A percentile compares a stretch with the other conserved stretches of the same genome.
Conservation (phyloP, 2,113 vertebrate species). For the Caloenas nicobarica region DNA sequence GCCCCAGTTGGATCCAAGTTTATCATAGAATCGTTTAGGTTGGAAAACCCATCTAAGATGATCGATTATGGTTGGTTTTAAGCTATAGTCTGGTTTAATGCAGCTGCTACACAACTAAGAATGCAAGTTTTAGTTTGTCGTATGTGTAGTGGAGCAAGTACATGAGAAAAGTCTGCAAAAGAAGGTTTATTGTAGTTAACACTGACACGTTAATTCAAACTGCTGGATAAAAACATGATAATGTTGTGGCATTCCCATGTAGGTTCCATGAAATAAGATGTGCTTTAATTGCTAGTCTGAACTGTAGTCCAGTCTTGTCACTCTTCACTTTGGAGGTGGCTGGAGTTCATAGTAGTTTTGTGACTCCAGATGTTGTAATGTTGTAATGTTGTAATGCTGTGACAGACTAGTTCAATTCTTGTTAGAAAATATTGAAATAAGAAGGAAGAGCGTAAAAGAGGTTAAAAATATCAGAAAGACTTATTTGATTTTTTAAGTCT, state of each 20-base stretch:
- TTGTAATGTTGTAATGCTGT: neutral
- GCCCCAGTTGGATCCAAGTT: neutral
- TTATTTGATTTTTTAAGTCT: neutral
- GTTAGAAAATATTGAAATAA: neutral
- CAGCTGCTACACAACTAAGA: neutral
- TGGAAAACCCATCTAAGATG: neutral
- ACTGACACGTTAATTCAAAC: neutral
- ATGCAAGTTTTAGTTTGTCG: neutral
- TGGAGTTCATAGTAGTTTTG: neutral
- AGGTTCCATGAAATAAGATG: neutral
- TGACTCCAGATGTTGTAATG: neutral
- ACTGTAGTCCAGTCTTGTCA: neutral
- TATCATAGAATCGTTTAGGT: neutral
- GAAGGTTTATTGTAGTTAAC: neutral
- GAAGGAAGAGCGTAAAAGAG: neutral
- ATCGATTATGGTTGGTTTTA: neutral
- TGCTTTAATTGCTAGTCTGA: neutral
- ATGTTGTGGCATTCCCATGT: neutral
- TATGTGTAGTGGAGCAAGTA: neutral
- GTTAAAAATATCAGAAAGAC: neutral
- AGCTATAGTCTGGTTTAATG: neutral
- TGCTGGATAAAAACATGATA: neutral
- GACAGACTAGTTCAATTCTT: neutral
- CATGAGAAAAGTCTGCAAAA: neutral
- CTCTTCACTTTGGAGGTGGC: neutral